Conservation (phyloP, 2,113 vertebrate genomes). For the Dasyurus viverrinus region DNA sequence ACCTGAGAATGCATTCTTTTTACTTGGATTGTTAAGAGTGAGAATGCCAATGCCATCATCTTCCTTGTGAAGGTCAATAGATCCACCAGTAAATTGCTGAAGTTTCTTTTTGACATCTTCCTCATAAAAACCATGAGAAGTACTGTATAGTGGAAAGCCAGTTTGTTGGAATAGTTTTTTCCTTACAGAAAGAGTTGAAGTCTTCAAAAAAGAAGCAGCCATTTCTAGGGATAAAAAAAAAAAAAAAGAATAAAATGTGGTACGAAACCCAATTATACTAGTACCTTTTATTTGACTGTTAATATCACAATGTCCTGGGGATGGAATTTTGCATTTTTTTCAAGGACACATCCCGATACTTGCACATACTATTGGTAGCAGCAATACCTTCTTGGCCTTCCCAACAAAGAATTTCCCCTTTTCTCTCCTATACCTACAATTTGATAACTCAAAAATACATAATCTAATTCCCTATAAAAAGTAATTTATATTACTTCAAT, state of each 20-base stretch:
- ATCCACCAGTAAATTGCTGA: slow-evolving; percentile 89
- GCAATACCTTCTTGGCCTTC: neutral
- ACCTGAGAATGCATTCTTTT: slow-evolving; percentile 97
- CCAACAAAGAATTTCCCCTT: slow-evolving; percentile 2
- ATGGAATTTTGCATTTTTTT: slow-evolving; percentile 1
- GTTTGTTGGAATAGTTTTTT: slow-evolving; percentile 78
- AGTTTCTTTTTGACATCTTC: slow-evolving; percentile 88
- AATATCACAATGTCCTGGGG: neutral
- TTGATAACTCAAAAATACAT: slow-evolving; percentile 32
- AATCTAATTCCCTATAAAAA: neutral
- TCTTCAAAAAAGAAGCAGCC: slow-evolving; percentile 83
- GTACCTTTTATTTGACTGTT: slow-evolving; percentile 6
- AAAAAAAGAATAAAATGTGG: slow-evolving; percentile 53
- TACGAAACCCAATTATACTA: neutral
- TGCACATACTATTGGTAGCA: neutral
- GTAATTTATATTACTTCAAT: neutral
- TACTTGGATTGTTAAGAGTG: slow-evolving; percentile 91
- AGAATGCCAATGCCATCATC: slow-evolving; percentile 91
- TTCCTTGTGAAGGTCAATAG: slow-evolving; percentile 89
- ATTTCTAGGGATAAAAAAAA: slow-evolving; percentile 83
- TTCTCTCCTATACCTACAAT: neutral
- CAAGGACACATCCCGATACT: neutral
- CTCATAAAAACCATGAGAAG: slow-evolving; percentile 84
- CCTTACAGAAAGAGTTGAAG: slow-evolving; percentile 70
- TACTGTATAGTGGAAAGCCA: slow-evolving; percentile 83